Evolutionary conservation across 2,797 vertebrate genomes (phyloP).

Genomic region (Choloepus didactylus): DNA sequence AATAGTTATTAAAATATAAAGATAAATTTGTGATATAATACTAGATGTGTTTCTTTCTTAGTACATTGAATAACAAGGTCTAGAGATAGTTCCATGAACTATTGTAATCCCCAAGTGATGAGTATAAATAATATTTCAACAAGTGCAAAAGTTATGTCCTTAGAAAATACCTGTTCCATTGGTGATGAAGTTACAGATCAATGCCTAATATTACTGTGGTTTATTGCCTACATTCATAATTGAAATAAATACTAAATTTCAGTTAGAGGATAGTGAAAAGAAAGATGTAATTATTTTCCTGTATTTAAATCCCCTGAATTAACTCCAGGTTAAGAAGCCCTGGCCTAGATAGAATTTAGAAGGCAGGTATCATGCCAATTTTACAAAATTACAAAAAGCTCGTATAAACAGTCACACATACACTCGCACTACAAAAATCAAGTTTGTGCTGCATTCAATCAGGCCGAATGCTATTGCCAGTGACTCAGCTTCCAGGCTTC

Average conservation of each 20-base stretch:
- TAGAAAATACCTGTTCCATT: slow-evolving; percentile 4
- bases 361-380: neutral
- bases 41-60: neutral
- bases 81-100: neutral
- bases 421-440: neutral
- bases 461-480: slow-evolving; percentile 17
- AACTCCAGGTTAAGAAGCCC: slow-evolving; percentile 33
- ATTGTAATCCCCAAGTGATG: slow-evolving; percentile 24
- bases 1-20: slow-evolving; percentile 42
- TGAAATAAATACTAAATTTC: slow-evolving; percentile 63
- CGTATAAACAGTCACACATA: neutral
- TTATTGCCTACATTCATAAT: slow-evolving; percentile 17
- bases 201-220: neutral
- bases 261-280: neutral
- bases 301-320: neutral
- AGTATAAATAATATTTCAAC: slow-evolving; percentile 35
- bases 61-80: neutral
- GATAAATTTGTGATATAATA: slow-evolving; percentile 1
- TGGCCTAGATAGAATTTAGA: neutral
- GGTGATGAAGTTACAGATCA: slow-evolving; percentile 33
- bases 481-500: neutral
- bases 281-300: neutral
- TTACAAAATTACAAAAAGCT: neutral
- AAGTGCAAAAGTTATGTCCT: neutral
- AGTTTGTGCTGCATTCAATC: neutral